Evolutionary conservation across 2,797 vertebrate species (phyloP).

Genomic region (Tragopan temminckii): DNA sequence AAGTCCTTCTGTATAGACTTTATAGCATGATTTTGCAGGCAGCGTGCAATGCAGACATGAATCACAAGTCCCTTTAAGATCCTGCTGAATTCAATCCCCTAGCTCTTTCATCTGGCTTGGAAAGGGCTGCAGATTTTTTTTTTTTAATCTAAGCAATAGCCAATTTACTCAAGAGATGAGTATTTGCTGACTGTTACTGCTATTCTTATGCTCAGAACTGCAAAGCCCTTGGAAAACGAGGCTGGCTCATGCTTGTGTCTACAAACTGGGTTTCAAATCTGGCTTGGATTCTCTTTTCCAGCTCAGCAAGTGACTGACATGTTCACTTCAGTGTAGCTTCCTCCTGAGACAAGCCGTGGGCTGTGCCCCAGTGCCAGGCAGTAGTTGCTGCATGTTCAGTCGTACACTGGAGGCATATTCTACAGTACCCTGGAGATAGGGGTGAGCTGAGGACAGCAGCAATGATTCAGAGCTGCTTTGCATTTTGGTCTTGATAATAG

Average conservation of each 20-base stretch:
- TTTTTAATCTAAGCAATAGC: slow-evolving; percentile 23
- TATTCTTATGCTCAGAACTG: background rate
- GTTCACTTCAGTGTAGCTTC: slow-evolving; percentile 46
- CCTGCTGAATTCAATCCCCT: background rate
- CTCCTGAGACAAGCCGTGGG: background rate
- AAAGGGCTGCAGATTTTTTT: slow-evolving; percentile 24
- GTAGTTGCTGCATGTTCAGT: background rate
- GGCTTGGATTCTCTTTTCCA: slow-evolving; percentile 39
- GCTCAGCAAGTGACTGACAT: slow-evolving; percentile 56
- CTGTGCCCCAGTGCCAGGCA: slow-evolving; percentile 18
- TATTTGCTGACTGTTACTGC: slow-evolving; percentile 10
- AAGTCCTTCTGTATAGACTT: background rate
- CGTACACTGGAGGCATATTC: slow-evolving; percentile 12
- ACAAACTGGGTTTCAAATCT: slow-evolving; percentile 34
- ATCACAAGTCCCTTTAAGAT: slow-evolving; percentile 24
- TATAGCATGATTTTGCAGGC: background rate
- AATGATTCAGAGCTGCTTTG: slow-evolving; percentile 31
- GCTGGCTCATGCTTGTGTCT: background rate
- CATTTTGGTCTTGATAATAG: background rate
- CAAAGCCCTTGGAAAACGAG: background rate
- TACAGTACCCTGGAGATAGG: slow-evolving; percentile 35
- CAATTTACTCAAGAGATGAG: background rate
- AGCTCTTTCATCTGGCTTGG: background rate
- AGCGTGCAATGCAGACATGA: background rate
- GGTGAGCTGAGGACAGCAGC: slow-evolving; percentile 46